phyloP scores from a whole-genome alignment of 1,140 invertebrate species.

The Semibalanus balanoides region DNA sequence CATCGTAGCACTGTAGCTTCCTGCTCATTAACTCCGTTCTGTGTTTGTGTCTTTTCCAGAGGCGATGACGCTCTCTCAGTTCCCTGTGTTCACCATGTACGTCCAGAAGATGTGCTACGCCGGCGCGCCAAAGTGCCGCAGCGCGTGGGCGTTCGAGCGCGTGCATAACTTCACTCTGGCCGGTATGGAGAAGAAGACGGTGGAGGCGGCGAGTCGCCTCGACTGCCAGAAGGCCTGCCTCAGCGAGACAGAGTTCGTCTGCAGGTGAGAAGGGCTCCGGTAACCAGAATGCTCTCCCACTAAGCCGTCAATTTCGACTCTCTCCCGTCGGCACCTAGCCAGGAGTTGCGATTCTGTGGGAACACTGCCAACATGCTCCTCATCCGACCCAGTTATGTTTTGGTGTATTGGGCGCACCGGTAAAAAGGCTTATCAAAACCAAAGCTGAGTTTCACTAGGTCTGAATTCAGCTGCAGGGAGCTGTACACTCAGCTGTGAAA shows the following conservation, averaged over 20 bases:
- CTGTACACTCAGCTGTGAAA: no score
- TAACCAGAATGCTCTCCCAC: no score
- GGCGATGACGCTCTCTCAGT: slow-evolving; percentile 34
- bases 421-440: no score
- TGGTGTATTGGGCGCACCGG: no score
- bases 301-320: no score
- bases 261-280: slow-evolving; percentile 29
- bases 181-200: slow-evolving; percentile 23
- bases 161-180: slow-evolving; percentile 27
- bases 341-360: no score
- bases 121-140: slow-evolving; percentile 24
- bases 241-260: slow-evolving; percentile 32
- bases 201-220: slow-evolving; percentile 24
- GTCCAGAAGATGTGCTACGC: slow-evolving; percentile 36
- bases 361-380: no score
- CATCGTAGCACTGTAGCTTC: no score
- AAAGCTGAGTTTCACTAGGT: no score
- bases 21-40: neutral
- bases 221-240: slow-evolving; percentile 35
- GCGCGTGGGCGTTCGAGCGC: slow-evolving; percentile 36
- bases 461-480: no score
- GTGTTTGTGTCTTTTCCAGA: slow-evolving; percentile 19
- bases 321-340: no score
- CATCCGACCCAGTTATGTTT: no score
- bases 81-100: slow-evolving; percentile 41